phyloP scores from a whole-genome alignment of 2,113 vertebrate species.

The Syrrhaptes paradoxus region DNA sequence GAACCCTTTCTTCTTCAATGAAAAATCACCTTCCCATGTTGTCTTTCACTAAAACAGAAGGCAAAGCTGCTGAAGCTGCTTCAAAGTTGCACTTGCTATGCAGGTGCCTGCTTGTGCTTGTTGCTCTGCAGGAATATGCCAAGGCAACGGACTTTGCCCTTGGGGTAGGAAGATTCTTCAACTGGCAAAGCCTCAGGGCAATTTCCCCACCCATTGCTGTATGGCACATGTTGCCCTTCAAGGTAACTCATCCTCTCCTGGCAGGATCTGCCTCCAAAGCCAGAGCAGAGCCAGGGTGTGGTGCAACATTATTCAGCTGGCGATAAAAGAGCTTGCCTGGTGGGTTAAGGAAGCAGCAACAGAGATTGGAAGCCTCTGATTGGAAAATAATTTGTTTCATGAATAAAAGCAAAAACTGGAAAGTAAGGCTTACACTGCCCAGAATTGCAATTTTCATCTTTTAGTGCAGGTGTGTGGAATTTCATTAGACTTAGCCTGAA shows the following conservation, averaged over 20 bases:
- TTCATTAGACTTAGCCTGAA: not conserved
- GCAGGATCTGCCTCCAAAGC: not conserved
- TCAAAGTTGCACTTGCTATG: not conserved
- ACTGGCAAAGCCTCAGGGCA: not conserved
- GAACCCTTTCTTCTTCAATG: not conserved
- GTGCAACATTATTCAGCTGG: not conserved
- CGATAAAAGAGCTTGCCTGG: not conserved
- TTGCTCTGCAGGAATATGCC: not conserved
- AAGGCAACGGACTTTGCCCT: not conserved
- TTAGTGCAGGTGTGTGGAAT: not conserved
- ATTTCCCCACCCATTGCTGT: not conserved
- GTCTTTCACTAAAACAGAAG: not conserved
- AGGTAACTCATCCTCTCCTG: not conserved
- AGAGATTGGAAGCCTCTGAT: not conserved
- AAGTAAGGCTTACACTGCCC: not conserved
- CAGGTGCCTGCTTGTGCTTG: not conserved
- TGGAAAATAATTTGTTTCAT: not conserved
- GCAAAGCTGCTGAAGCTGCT: not conserved
- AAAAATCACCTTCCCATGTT: not conserved
- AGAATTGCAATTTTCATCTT: not conserved
- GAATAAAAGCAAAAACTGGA: not conserved
- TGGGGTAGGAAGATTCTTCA: not conserved
- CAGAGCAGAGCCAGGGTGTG: not conserved
- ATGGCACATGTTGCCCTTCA: not conserved
- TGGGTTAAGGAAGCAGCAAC: not conserved